A percentile compares a stretch with the other conserved stretches of the same genome.
Conservation (phyloP, 2,888 invertebrate genomes). For the Metellina segmentata region DNA sequence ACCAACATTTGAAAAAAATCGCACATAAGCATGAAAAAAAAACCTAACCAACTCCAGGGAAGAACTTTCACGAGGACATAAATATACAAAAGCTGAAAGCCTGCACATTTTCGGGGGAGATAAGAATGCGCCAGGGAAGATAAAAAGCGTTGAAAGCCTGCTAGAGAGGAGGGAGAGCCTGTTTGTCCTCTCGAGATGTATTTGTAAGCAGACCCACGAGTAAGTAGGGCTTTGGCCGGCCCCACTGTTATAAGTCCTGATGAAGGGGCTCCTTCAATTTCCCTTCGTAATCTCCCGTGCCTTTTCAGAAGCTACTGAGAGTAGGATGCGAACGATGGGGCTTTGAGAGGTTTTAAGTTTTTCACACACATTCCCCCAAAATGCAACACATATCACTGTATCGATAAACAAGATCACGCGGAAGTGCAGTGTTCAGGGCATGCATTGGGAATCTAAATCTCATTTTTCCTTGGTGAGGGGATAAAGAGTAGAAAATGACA, state of each 20-base stretch:
- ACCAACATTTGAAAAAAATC: slow-evolving; percentile 4
- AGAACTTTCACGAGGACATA: slow-evolving; percentile 57
- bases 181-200: slow-evolving; percentile 30
- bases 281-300: not conserved
- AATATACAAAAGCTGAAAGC: slow-evolving; percentile 67
- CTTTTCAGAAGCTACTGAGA: not conserved
- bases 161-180: not conserved
- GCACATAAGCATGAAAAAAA: not conserved
- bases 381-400: not conserved
- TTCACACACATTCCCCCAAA: not conserved
- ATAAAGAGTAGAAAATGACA: no score
- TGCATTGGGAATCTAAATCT: not conserved
- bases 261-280: slow-evolving; percentile 44
- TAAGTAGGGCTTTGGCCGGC: slow-evolving; percentile 6
- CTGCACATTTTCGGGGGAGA: slow-evolving; percentile 60
- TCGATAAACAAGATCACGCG: not conserved
- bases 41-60: not conserved
- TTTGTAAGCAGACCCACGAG: slow-evolving; percentile 50
- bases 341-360: not conserved
- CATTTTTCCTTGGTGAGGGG: not conserved
- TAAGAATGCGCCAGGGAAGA: slow-evolving; percentile 59
- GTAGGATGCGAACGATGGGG: no score
- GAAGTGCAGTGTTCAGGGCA: not conserved
- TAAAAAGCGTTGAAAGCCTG: slow-evolving; percentile 66
- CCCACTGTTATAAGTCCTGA: slow-evolving; percentile 15